Conservation (phyloP, 37 sponge, comb jelly and placozoan genomes). For the Ianthella basta region DNA sequence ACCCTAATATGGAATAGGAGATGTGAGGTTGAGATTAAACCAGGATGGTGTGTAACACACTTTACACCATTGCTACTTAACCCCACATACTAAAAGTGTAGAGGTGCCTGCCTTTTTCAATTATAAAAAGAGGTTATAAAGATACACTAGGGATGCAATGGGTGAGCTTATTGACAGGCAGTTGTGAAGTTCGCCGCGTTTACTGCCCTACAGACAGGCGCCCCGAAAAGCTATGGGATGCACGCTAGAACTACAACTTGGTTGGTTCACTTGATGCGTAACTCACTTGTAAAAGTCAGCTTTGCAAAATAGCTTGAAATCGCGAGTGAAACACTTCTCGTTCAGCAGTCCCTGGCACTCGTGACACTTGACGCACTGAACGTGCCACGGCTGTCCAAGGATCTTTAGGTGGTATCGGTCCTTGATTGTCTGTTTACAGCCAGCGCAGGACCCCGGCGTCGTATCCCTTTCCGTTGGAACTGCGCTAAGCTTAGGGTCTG, state of each 20-base stretch:
- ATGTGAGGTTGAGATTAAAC: neutral
- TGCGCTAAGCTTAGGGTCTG: neutral
- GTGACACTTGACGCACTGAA: conserved; percentile 85
- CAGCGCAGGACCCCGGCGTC: conserved; percentile 44
- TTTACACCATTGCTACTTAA: too few relatives aligned
- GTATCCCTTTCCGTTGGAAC: neutral
- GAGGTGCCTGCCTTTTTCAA: too few relatives aligned
- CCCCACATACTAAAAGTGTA: too few relatives aligned
- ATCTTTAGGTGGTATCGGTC: conserved; percentile 86
- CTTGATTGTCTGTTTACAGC: conserved; percentile 73
- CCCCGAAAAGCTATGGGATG: neutral
- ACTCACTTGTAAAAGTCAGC: conserved; percentile 89
- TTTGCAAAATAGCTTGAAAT: conserved; percentile 85
- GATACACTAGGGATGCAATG: too few relatives aligned
- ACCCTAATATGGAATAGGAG: conserved; percentile 20
- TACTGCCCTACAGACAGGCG: too few relatives aligned
- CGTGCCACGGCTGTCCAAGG: conserved; percentile 88
- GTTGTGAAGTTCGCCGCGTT: too few relatives aligned
- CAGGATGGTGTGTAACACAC: neutral
- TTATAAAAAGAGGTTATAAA: too few relatives aligned
- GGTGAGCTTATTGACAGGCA: too few relatives aligned
- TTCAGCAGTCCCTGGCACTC: conserved; percentile 83
- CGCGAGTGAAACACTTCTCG: conserved; percentile 92
- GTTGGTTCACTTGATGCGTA: neutral
- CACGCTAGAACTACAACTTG: conserved; percentile 8